phyloP scores from a whole-genome alignment of 2,113 vertebrate genomes.

The Protobothrops flavoviridis region DNA sequence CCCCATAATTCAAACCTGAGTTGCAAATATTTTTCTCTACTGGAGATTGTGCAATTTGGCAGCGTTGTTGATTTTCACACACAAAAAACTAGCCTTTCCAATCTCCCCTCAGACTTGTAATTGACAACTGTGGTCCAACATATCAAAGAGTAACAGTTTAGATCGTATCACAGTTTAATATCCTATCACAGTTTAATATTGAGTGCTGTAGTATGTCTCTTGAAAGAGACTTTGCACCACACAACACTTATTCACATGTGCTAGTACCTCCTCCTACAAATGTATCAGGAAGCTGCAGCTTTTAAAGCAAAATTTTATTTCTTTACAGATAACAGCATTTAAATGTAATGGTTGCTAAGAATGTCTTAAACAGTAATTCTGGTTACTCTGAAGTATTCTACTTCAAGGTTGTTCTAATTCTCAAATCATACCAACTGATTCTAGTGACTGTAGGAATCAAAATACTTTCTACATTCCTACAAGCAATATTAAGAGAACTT shows the following conservation, averaged over 20 bases:
- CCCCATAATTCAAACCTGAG: no score
- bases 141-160: not conserved
- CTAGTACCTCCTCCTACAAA: not conserved
- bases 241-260: not conserved
- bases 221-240: not conserved
- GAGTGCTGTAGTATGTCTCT: not conserved
- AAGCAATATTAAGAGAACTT: not conserved
- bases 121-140: not conserved
- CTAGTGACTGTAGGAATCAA: not conserved
- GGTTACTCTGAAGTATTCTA: not conserved
- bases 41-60: not conserved
- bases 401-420: not conserved
- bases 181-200: accelerated
- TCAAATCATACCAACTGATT: not conserved
- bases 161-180: no score
- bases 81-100: not conserved
- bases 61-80: not conserved
- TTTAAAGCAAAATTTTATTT: not conserved
- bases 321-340: not conserved
- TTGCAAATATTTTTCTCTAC: no score
- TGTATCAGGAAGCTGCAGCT: not conserved
- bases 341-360: not conserved
- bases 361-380: not conserved
- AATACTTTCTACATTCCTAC: not conserved
- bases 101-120: not conserved